Conservation (phyloP, 2,888 invertebrate species). For the Campoletis raptor region DNA sequence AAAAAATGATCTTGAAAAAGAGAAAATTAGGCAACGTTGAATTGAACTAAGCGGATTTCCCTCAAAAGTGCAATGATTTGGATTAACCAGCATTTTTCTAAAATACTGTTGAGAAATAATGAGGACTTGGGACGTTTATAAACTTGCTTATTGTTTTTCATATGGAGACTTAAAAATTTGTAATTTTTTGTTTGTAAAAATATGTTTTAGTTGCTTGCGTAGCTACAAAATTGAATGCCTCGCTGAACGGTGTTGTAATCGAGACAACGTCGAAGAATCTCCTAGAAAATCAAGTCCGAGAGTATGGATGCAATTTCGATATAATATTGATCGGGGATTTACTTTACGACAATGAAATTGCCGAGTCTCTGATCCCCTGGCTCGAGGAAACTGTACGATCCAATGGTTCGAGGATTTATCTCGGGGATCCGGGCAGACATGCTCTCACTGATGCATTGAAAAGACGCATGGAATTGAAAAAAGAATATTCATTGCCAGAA, state of each 20-base stretch:
- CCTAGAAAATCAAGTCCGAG: slow-evolving; percentile 80
- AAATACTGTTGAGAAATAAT: neutral
- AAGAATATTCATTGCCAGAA: slow-evolving; percentile 85
- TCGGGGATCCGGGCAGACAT: slow-evolving; percentile 88
- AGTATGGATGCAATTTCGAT: slow-evolving; percentile 84
- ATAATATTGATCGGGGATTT: slow-evolving; percentile 89
- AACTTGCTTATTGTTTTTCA: neutral
- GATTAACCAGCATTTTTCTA: neutral
- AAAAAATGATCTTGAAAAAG: too few relatives aligned
- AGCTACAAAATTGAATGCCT: slow-evolving; percentile 86
- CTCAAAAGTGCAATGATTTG: neutral
- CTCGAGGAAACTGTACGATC: slow-evolving; percentile 77
- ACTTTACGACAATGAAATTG: slow-evolving; percentile 89
- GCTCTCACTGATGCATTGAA: slow-evolving; percentile 84
- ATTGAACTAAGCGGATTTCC: neutral
- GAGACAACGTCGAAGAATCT: slow-evolving; percentile 84
- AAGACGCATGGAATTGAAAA: slow-evolving; percentile 81
- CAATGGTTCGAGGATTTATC: slow-evolving; percentile 83
- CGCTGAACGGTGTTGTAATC: slow-evolving; percentile 85
- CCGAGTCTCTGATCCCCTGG: slow-evolving; percentile 86
- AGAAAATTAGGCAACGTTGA: too few relatives aligned
- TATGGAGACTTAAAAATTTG: neutral
- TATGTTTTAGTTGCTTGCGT: slow-evolving; percentile 85
- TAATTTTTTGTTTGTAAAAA: neutral
- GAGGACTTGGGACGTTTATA: neutral